Evolutionary conservation across 2,797 vertebrate genomes (phyloP).

Genomic region (Enteromius mattozi): DNA sequence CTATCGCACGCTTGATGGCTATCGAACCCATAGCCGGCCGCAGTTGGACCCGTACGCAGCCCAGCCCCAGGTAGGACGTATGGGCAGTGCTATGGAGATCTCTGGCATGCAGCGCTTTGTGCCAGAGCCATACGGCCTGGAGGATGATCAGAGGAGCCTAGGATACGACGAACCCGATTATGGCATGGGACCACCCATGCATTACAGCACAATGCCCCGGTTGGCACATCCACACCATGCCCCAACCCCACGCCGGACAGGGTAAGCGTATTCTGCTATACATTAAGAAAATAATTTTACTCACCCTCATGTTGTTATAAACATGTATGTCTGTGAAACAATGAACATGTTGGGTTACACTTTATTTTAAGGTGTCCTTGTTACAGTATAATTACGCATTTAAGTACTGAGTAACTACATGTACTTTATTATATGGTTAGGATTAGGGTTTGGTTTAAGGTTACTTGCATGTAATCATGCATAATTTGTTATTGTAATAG

Average conservation of each 20-base stretch:
- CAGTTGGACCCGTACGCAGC: constrained; percentile 90
- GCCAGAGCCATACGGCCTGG: constrained; percentile 88
- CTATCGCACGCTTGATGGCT: constrained; percentile 84
- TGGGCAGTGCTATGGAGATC: constrained; percentile 91
- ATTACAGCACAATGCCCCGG: constrained; percentile 89
- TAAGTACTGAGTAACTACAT: no score
- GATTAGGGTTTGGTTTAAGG: no score
- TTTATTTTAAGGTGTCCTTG: no score
- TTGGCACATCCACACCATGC: constrained; percentile 73
- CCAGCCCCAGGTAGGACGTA: constrained; percentile 88
- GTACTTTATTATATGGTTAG: no score
- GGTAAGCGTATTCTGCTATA: constrained; percentile 72
- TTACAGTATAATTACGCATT: no score
- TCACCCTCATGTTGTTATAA: no score
- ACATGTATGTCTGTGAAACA: neutral
- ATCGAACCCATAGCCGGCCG: constrained; percentile 88
- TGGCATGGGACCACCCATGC: constrained; percentile 80
- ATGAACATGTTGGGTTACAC: no score
- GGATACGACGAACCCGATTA: constrained; percentile 93
- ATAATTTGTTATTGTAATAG: no score
- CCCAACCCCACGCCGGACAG: constrained; percentile 85
- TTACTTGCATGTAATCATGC: no score
- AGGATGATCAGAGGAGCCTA: constrained; percentile 92
- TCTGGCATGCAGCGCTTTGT: constrained; percentile 84
- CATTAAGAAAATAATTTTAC: neutral